Percentiles rank a stretch among this genome's conserved stretches.
phyloP scores from a whole-genome alignment of 2,797 vertebrate species.

The Hydrocynus forskahlii region DNA sequence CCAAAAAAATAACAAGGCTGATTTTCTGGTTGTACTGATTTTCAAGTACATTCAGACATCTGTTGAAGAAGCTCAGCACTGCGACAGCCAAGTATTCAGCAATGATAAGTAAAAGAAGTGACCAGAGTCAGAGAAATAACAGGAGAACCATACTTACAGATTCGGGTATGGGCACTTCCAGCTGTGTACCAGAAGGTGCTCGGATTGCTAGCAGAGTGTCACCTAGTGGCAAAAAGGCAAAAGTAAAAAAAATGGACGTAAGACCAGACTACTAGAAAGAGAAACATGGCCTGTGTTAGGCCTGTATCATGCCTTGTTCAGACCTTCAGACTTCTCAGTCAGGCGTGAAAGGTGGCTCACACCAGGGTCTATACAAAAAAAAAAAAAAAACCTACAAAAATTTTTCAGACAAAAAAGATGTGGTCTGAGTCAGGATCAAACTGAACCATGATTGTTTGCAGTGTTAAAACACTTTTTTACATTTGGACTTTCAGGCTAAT shows the following conservation, averaged over 20 bases:
- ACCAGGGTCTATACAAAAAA: no score
- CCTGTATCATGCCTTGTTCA: neutral
- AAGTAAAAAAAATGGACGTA: neutral
- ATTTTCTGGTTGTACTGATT: no score
- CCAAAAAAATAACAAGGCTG: neutral
- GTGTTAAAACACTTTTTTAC: no score
- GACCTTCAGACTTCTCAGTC: no score
- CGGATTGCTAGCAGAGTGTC: constrained; percentile 95
- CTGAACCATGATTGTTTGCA: no score
- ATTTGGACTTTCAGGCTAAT: no score
- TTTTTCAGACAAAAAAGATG: no score
- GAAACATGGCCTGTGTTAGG: neutral
- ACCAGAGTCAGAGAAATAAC: neutral
- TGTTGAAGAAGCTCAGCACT: neutral
- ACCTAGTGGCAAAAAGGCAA: constrained; percentile 72
- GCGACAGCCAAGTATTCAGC: neutral
- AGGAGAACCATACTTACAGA: constrained; percentile 77
- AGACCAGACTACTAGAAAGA: neutral
- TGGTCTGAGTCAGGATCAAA: no score
- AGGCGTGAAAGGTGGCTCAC: no score
- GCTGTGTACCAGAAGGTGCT: constrained; percentile 91
- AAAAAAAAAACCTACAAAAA: no score
- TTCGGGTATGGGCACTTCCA: constrained; percentile 96
- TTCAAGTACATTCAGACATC: neutral
- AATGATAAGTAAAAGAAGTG: neutral